phyloP scores from a whole-genome alignment of 2,888 invertebrate species.

The Lochmaea capreae region DNA sequence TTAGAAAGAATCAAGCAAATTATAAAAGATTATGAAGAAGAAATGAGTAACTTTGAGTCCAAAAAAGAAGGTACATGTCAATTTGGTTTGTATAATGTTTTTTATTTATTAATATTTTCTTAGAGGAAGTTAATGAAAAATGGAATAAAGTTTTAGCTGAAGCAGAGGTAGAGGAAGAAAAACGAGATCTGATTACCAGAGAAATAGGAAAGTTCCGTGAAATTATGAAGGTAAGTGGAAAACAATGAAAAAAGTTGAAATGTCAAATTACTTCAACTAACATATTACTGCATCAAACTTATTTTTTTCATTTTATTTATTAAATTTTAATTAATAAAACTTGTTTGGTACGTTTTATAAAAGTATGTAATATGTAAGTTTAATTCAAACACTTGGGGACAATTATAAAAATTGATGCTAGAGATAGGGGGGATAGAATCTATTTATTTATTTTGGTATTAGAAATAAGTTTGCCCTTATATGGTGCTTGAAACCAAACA shows the following conservation, averaged over 20 bases:
- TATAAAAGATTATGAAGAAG: constrained; percentile 84
- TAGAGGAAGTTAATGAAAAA: constrained; percentile 76
- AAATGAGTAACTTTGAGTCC: constrained; percentile 77
- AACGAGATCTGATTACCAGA: constrained; percentile 93
- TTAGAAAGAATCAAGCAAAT: constrained; percentile 83
- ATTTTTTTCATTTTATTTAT: constrained; percentile 1
- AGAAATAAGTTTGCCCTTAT: constrained; percentile 65
- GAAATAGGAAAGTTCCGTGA: constrained; percentile 98
- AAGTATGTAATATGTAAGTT: constrained; percentile 34
- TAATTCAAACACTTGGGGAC: constrained; percentile 30
- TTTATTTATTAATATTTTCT: constrained; percentile 40
- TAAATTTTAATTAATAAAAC: background rate
- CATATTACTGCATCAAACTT: constrained; percentile 18
- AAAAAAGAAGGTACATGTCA: constrained; percentile 70
- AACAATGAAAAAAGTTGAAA: background rate
- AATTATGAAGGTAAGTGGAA: constrained; percentile 88
- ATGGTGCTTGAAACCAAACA: constrained; percentile 67
- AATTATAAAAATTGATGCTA: constrained; percentile 25
- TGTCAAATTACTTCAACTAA: constrained; percentile 16
- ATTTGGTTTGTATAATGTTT: constrained; percentile 13
- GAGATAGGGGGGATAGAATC: constrained; percentile 46
- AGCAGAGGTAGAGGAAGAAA: constrained; percentile 95
- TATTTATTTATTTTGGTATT: constrained; percentile 52
- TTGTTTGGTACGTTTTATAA: constrained; percentile 14
- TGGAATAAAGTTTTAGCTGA: constrained; percentile 80